These are phyloP conservation scores for Calliphora vicina DNA, from an alignment of 1,140 invertebrate genomes.

Conservation along the genomic window DNA sequence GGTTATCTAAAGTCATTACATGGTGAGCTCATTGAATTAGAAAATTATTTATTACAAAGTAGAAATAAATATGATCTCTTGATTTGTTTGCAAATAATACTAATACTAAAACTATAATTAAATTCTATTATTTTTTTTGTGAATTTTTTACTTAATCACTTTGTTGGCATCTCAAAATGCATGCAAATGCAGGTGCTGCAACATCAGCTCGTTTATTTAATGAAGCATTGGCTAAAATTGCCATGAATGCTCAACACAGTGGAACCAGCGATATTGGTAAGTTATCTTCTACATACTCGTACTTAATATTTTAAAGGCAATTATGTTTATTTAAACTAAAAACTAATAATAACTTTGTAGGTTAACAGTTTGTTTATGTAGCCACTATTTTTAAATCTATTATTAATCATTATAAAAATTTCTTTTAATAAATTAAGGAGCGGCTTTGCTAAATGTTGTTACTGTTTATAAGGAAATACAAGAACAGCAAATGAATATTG, in stretches of 20 bases:
- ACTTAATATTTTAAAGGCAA: not conserved
- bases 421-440: conserved; percentile 69
- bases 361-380: not conserved
- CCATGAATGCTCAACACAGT: conserved; percentile 86
- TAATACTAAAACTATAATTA: not conserved
- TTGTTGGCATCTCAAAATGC: not conserved
- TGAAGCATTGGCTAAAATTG: conserved; percentile 85
- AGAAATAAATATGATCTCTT: not conserved
- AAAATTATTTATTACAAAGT: conserved; percentile 13
- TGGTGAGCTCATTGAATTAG: conserved; percentile 70
- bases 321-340: not conserved
- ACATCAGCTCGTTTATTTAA: conserved; percentile 86
- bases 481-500: conserved; percentile 91
- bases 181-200: conserved; percentile 74
- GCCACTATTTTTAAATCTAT: not conserved
- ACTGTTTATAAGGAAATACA: conserved; percentile 92
- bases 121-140: conserved; percentile 25
- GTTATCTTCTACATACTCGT: too few relatives aligned
- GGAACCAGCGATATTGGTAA: conserved; percentile 90
- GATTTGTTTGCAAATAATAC: too few relatives aligned
- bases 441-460: conserved; percentile 87
- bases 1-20: conserved; percentile 91
- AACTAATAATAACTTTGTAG: not conserved
- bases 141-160: not conserved
- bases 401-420: not conserved